Evolutionary conservation across 2,888 invertebrate species (phyloP), one percentile per base, ranked within the genome.

Genomic region (Ctena decussata): DNA sequence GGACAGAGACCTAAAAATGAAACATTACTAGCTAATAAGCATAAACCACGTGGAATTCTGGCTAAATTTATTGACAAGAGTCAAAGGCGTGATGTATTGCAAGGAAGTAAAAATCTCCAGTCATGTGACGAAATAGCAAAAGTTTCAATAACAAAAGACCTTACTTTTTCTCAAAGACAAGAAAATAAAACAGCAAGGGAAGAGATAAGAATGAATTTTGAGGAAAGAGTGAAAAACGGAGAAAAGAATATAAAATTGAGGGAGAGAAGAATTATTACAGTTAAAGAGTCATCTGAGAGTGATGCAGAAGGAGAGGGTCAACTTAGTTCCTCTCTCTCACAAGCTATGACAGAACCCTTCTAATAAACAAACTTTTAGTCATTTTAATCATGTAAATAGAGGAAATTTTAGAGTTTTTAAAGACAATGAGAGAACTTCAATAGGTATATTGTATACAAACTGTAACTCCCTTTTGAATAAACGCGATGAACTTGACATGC

Each of bases 181-280:
- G 53, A 53, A 53, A 53, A n/a, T 53, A 53, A 53, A 21, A 21
- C 18, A 53, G 53, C 8, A 15, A 53, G 53, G 21, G 53, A 53
- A n/a, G 21, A 15, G 5, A n/a, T 53, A 15, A 15, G 53, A n/a
- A 8, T n/a, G n/a, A n/a, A 53, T 18, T 53, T 18, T n/a, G 53
- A 53, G 53, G 53, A 53, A 5, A 53, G 53, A 21, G 21, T 53
- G 5, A 53, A n/a, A 15, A 53, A 53, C 3, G 53, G 53, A 21
- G 53, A 53, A 53, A 53, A 53, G 53, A 53, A 53, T n/a, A 53
- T 53, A 18, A 53, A 53, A 53, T n/a, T 53, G 53, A 53, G n/a
- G 53, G 53, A n/a, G 21, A 53, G 53, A 21, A 53, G 53, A 53
- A 53, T 53, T 15, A 53, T 53, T n/a, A 53, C 8, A 15, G 53